Conservation (phyloP, 2,797 vertebrate species). For the Miichthys miiuy region DNA sequence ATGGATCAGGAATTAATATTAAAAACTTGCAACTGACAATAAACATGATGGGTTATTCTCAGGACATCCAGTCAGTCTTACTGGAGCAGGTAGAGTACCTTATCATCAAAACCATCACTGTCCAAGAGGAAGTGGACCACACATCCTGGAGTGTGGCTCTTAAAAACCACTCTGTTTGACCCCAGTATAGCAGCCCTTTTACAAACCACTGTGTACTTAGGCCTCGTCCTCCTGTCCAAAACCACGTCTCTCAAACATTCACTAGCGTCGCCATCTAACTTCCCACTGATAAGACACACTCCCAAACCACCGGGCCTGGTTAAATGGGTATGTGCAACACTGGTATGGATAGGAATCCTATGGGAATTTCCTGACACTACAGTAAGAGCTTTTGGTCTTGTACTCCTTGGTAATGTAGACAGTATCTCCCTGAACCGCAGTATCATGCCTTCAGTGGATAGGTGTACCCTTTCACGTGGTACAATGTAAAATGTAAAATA, state of each 20-base stretch:
- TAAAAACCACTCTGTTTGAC: conserved; percentile 65
- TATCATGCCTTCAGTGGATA: too few relatives aligned
- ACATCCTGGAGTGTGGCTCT: conserved; percentile 59
- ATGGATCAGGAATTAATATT: neutral
- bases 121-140: conserved; percentile 36
- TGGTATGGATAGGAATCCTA: neutral
- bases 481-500: neutral
- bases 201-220: conserved; percentile 66
- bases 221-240: conserved; percentile 22
- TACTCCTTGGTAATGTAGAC: neutral
- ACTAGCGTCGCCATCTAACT: conserved; percentile 25
- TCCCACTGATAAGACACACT: conserved; percentile 43
- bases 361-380: neutral
- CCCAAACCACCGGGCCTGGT: conserved; percentile 62
- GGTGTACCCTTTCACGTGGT: neutral
- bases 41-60: neutral
- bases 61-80: conserved; percentile 17
- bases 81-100: conserved; percentile 16
- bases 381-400: conserved; percentile 8
- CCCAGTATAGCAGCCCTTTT: conserved; percentile 48
- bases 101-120: conserved; percentile 19
- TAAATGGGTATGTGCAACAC: conserved; percentile 50
- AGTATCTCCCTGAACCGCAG: neutral
- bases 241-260: conserved; percentile 56
- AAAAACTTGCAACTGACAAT: neutral